These are phyloP conservation scores for Tenualosa ilisha DNA, from an alignment of 2,797 vertebrate genomes.

Conservation along the genomic window DNA sequence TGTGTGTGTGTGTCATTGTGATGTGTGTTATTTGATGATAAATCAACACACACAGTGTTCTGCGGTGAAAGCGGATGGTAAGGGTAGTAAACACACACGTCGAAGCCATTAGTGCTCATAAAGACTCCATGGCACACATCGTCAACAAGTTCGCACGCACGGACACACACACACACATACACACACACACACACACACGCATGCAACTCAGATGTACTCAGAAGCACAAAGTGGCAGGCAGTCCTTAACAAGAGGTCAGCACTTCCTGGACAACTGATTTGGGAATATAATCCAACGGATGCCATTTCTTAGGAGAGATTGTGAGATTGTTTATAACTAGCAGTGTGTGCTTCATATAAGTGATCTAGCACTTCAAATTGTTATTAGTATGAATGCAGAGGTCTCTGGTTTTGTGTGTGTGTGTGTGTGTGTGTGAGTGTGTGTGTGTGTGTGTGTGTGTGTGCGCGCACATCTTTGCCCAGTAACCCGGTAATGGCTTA, in stretches of 20 bases:
- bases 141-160: neutral
- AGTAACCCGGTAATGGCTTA: neutral
- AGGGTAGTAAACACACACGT: neutral
- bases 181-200: conserved; percentile 4
- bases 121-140: neutral
- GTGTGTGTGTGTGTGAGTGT: conserved; percentile 12
- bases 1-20: neutral
- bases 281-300: neutral
- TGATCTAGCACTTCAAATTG: neutral
- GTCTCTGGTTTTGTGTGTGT: neutral
- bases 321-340: too few relatives aligned
- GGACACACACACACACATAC: neutral
- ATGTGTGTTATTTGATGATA: neutral
- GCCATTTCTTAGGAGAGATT: neutral
- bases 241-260: neutral
- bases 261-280: neutral
- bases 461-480: neutral
- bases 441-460: conserved; percentile 8
- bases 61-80: neutral
- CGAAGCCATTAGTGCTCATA: neutral
- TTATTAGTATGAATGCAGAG: neutral
- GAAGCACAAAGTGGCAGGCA: neutral
- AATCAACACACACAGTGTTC: neutral
- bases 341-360: too few relatives aligned
- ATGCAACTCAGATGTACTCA: neutral